Conservation (phyloP, 2,797 vertebrate genomes). For the Mergus octosetaceus region DNA sequence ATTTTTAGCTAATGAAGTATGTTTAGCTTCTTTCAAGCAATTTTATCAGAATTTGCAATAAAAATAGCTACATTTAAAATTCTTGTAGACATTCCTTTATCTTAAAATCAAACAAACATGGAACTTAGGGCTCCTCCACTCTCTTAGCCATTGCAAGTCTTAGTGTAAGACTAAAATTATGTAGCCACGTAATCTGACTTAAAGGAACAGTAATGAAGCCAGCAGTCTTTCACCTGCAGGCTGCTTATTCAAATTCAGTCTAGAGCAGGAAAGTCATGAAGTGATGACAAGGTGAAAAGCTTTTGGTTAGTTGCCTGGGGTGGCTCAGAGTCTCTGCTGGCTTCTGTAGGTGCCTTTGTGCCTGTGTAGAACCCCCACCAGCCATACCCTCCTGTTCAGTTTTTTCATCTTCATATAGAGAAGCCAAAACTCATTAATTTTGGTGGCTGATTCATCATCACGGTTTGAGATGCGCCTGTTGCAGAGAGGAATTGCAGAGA, state of each 20-base stretch:
- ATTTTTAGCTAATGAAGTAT: constrained; percentile 77
- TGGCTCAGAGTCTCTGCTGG: not conserved
- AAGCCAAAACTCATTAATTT: not conserved
- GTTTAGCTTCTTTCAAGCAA: constrained; percentile 79
- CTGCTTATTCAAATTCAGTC: not conserved
- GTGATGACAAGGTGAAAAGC: not conserved
- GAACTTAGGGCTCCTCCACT: not conserved
- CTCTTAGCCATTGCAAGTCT: not conserved
- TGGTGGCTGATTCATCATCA: not conserved
- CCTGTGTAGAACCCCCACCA: accelerated
- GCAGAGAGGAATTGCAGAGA: not conserved
- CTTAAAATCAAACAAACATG: not conserved
- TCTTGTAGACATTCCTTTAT: not conserved
- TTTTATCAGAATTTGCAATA: constrained; percentile 80
- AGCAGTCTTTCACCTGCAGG: not conserved
- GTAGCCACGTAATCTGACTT: not conserved
- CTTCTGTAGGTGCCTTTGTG: accelerated
- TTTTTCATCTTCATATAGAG: not conserved
- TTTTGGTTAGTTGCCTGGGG: too few species aligned
- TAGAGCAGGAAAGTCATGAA: not conserved
- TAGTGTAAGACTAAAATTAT: not conserved
- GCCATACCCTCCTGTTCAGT: not conserved
- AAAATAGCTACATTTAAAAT: constrained; percentile 64
- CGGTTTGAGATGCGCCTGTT: not conserved
- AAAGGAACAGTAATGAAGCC: not conserved